These are phyloP conservation scores for Norana najaformis DNA, from an alignment of 2,888 invertebrate genomes.

Conservation along the genomic window DNA sequence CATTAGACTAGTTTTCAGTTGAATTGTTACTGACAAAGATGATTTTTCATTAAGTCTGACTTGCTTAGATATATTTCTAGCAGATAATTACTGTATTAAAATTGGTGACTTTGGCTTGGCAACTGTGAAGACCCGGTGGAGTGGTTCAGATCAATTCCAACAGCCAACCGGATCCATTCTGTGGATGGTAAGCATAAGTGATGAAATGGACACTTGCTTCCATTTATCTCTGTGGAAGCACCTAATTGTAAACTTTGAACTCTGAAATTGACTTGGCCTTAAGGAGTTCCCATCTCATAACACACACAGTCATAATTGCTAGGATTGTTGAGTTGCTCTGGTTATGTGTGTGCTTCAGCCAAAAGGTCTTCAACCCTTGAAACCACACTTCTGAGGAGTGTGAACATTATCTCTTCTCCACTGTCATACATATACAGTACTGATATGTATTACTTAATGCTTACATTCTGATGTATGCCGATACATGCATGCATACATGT, in stretches of 20 bases:
- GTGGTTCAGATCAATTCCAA: constrained; percentile 85
- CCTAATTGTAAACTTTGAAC: neutral
- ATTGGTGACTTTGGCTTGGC: constrained; percentile 98
- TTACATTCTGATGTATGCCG: too few relatives aligned
- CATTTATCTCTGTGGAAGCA: neutral
- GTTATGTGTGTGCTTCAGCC: neutral
- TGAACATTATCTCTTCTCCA: too few relatives aligned
- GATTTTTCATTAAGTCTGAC: neutral
- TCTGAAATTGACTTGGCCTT: neutral
- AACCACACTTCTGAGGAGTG: too few relatives aligned
- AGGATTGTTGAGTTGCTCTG: neutral
- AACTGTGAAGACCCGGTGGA: constrained; percentile 96
- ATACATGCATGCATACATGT: too few relatives aligned
- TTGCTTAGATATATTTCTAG: constrained; percentile 83
- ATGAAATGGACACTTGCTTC: neutral
- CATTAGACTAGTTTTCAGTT: neutral
- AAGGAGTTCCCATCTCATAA: neutral
- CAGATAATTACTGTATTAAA: constrained; percentile 96
- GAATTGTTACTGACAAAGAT: neutral
- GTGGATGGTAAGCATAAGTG: constrained; percentile 80
- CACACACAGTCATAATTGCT: neutral
- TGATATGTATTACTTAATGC: too few relatives aligned
- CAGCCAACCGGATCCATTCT: constrained; percentile 76
- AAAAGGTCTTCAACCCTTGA: neutral
- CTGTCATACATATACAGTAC: too few relatives aligned